Base-by-base conservation (phyloP, 2,797 vertebrate species). In the Chloroceryle amazona region DNA sequence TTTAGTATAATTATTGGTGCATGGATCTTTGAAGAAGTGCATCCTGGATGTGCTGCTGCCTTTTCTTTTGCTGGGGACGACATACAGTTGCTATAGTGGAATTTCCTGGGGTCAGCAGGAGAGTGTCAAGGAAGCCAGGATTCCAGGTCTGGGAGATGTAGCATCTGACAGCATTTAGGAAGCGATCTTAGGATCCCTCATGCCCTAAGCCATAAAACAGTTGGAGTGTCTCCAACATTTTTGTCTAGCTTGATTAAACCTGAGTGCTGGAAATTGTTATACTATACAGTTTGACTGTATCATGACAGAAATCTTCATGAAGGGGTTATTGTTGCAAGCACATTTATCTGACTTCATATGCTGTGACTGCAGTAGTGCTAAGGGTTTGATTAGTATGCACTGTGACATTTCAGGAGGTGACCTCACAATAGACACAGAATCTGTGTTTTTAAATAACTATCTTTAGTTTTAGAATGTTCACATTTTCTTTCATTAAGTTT, bases 171-270 rank as follows among this genome's bases (percentile, higher is more conserved):
- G 75, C 75, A 58, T 57, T 83, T 86, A 86, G 65, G 68, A 93
- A 81, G 55, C 1, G 0, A 51, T 92, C 54, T 90, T 73, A 76
- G 70, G 62, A 78, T 89, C 57, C 52, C 62, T 81, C 52, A 72
- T 91, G 65, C 72, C 74, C 65, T 85, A 83, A 92, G 61, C 26
- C 5, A 2, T 83, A 68, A 86, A 93, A 66, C 61, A 68, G 23
- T 78, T 96, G 84, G 93, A 94, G 13, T 6, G 15, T 41, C 49
- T 92, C 87, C 89, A 78, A 6, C n/a, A 13, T 89, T 87, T 86
- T 71, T 92, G 75, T 96, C 57, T 88, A 54, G 18, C 54, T 88
- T 72, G 84, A 85, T 93, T 92, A 95, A 85, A 91, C 81, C 54
- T 75, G 65, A 78, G 13, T 81, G n/a, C 75, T 88, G 71, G 65